A percentile compares a stretch with the other conserved stretches of the same genome.
Conservation (phyloP, 2,888 invertebrate genomes). For the Phrixothrix hirtus region DNA sequence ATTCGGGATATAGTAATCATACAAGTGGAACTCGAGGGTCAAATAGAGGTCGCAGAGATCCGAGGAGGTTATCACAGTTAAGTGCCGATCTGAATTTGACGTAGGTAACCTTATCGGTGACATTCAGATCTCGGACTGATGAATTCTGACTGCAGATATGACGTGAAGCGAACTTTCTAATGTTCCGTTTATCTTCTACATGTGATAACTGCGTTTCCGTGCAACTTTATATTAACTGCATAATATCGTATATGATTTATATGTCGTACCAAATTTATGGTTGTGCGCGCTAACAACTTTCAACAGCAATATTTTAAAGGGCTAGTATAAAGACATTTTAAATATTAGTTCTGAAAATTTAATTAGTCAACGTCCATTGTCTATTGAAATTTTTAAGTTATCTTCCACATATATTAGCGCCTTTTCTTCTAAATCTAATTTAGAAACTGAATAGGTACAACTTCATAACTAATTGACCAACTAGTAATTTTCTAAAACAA, state of each 20-base stretch:
- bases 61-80: slow-evolving; percentile 53
- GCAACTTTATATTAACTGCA: slow-evolving; percentile 12
- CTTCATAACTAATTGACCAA: too few relatives aligned
- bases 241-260: slow-evolving; percentile 2
- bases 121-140: too few relatives aligned
- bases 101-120: slow-evolving; percentile 38
- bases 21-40: slow-evolving; percentile 64
- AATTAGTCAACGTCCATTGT: too few relatives aligned
- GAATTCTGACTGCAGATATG: too few relatives aligned
- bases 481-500: too few relatives aligned
- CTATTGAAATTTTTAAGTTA: too few relatives aligned
- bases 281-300: slow-evolving; percentile 19
- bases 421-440: too few relatives aligned
- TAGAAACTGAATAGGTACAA: too few relatives aligned
- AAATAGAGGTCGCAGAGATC: slow-evolving; percentile 50
- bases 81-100: slow-evolving; percentile 55
- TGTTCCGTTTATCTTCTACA: slow-evolving; percentile 29
- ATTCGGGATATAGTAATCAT: slow-evolving; percentile 84
- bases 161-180: too few relatives aligned
- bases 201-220: slow-evolving; percentile 34
- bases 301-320: slow-evolving; percentile 16
- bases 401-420: too few relatives aligned
- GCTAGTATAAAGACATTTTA: not conserved
- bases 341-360: too few relatives aligned
- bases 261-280: slow-evolving; percentile 22